Evolutionary conservation across 2,888 invertebrate species (phyloP).

Genomic region (Sussaba pulchella): DNA sequence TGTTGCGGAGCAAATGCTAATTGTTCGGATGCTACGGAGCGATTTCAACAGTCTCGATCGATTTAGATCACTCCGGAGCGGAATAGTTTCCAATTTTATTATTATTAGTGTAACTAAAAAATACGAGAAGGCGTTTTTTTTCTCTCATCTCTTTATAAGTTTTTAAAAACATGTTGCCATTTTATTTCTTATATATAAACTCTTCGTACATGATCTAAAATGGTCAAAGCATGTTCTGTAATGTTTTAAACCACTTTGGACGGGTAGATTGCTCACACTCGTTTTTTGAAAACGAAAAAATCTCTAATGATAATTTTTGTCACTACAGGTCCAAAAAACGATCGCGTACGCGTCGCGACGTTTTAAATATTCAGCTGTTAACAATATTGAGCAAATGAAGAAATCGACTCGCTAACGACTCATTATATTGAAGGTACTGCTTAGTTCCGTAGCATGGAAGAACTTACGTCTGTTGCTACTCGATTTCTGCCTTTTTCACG

Average conservation of each 20-base stretch:
- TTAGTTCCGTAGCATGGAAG: conserved; percentile 9
- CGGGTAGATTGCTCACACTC: no score
- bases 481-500: conserved; percentile 9
- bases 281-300: no score
- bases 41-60: conserved; percentile 18
- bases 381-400: no score
- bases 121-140: conserved; percentile 11
- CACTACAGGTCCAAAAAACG: conserved; percentile 40
- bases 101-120: neutral
- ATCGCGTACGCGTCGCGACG: conserved; percentile 18
- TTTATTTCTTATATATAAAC: no score
- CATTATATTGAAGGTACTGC: conserved; percentile 39
- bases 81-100: conserved; percentile 10
- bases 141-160: no score
- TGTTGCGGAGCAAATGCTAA: conserved; percentile 20
- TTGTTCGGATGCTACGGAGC: conserved; percentile 24
- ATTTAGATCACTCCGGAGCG: neutral
- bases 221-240: no score
- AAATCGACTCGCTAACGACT: conserved; percentile 37
- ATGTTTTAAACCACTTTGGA: no score
- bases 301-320: conserved; percentile 41
- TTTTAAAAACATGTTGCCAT: no score
- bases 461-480: neutral
- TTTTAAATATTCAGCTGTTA: neutral
- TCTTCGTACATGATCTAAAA: no score